Evolutionary conservation across 2,797 vertebrate genomes (phyloP), one percentile per base, ranked within the genome.

Genomic region (Sebastes vulpes): DNA sequence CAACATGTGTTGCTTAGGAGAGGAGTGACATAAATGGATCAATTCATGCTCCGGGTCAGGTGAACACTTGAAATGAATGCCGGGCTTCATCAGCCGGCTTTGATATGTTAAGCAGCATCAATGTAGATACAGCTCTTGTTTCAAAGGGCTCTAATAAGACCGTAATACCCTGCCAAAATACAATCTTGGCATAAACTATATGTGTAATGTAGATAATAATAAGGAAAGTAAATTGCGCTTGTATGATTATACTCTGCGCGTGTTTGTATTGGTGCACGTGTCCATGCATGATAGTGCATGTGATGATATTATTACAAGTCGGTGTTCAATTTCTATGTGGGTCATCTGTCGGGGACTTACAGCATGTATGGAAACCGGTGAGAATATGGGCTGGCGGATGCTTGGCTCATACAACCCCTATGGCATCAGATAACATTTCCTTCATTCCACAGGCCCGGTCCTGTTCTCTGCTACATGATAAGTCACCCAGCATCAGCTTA

Each of bases 41-140:
- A 56, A 84, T 89, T 85, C 70, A 77, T 89, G 79, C 77, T 82
- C 28, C 42, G 69, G 89, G 82, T 95, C 89, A 90, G 94, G 86
- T 92, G 92, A 90, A 75, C 91, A 94, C 96, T 96, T 93, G 89
- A 96, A 93, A 90, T 92, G 72, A 93, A 95, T 90, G 82, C 85
- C 65, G 75, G 64, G 54, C 85, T 83, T 81, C 90, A 93, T 93
- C 74, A 95, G 81, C 69, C 26, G 56, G 83, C 92, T 96, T 96
- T 96, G 94, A 96, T 94, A 95, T 96, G 95, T 65, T 95, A 96
- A 96, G 65, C 84, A 94, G 89, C 28, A 28, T 68, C 73, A 69
- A 78, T 84, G 48, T 53, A 66, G 38, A 66, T 46, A 67, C 83
- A 63, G 79, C 75, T 82, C 59, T 84, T 64, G 10, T 85, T 86